These are phyloP conservation scores for Prolemur simus DNA, from an alignment of 2,113 vertebrate genomes.

Conservation along the genomic window DNA sequence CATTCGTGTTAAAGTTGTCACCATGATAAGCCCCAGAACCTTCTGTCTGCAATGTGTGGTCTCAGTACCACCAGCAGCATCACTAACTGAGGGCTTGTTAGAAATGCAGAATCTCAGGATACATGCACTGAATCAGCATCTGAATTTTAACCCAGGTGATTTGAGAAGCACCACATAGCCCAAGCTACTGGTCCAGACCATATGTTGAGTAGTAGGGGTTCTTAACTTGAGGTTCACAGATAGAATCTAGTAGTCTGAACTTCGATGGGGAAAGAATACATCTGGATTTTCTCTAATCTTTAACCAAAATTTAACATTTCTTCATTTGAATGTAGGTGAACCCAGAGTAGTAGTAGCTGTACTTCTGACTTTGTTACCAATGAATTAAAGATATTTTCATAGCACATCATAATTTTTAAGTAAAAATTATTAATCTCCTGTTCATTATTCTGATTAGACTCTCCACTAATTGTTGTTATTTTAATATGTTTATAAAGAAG, in stretches of 20 bases:
- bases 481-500: not conserved
- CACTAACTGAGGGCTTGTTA: too few relatives aligned
- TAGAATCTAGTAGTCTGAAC: not conserved
- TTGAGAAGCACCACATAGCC: not conserved
- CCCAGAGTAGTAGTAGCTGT: not conserved
- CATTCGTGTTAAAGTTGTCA: too few relatives aligned
- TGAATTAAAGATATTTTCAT: not conserved
- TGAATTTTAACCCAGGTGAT: not conserved
- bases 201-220: not conserved
- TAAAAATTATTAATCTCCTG: not conserved
- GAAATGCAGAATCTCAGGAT: not conserved
- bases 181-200: not conserved
- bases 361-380: not conserved
- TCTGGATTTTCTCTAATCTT: not conserved
- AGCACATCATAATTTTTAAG: not conserved
- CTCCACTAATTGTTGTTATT: not conserved
- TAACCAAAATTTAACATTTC: not conserved
- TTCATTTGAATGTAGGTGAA: not conserved
- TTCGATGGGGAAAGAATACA: not conserved
- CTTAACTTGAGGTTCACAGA: not conserved
- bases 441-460: not conserved
- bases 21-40: not conserved
- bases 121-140: too few relatives aligned
- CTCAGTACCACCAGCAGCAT: not conserved
- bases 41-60: not conserved